A percentile compares a stretch with the other conserved stretches of the same genome.
These are phyloP conservation scores for Seladonia tumulorum DNA, from an alignment of 2,888 invertebrate genomes.

Conservation along the genomic window DNA sequence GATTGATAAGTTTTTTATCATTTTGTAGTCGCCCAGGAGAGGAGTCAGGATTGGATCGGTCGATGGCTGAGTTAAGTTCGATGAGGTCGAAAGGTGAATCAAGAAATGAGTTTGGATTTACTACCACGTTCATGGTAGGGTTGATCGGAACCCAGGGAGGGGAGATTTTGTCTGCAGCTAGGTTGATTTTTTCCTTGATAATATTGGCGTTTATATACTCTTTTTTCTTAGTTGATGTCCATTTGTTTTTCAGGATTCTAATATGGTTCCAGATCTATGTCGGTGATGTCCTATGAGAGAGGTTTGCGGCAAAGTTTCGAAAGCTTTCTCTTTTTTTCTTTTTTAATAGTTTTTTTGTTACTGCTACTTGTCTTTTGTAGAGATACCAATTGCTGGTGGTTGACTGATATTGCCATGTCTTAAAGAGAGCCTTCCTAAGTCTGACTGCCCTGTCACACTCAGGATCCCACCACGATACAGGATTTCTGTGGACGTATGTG, in stretches of 20 bases:
- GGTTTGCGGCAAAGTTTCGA: not conserved
- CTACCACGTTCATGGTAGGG: not conserved
- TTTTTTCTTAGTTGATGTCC: not conserved
- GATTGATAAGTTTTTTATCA: not conserved
- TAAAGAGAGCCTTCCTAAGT: not conserved
- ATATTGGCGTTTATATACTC: not conserved
- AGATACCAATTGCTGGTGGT: not conserved
- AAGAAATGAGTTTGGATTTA: not conserved
- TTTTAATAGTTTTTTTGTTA: not conserved
- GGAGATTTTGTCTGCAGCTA: not conserved
- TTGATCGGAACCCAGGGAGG: not conserved
- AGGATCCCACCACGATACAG: slow-evolving; percentile 16
- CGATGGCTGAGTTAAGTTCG: not conserved
- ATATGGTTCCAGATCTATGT: slow-evolving; percentile 1
- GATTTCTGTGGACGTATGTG: not conserved
- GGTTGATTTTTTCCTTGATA: fast-evolving
- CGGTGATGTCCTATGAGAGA: not conserved
- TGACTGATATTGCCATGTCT: not conserved
- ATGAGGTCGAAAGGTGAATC: not conserved
- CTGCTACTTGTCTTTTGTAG: not conserved
- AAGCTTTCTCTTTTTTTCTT: slow-evolving; percentile 2
- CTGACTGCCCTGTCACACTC: not conserved
- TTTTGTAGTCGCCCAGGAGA: not conserved
- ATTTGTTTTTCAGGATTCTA: not conserved
- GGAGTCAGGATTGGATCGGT: not conserved